These are phyloP conservation scores for Antechinus stuartii DNA, from an alignment of 2,113 vertebrate species.

Conservation along the genomic window DNA sequence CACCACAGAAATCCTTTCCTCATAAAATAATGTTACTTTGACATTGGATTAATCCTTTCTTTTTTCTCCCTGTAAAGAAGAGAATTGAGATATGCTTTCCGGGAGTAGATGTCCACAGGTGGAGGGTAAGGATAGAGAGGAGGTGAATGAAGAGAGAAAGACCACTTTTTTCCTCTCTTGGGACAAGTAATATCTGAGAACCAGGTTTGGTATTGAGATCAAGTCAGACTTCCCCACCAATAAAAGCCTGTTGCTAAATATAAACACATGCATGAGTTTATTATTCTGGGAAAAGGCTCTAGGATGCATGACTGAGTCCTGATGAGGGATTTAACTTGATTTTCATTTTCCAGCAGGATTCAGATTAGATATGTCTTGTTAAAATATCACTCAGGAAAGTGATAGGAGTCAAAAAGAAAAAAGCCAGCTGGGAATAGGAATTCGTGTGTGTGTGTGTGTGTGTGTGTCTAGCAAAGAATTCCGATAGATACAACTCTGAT, in stretches of 20 bases:
- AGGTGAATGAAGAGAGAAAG: not conserved
- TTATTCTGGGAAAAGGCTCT: not conserved
- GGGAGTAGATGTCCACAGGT: not conserved
- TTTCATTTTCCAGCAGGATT: not conserved
- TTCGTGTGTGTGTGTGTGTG: too few species aligned
- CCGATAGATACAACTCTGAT: not conserved
- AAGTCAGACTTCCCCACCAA: not conserved
- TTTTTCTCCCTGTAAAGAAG: not conserved
- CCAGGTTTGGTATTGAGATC: not conserved
- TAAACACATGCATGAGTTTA: not conserved
- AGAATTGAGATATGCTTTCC: constrained; percentile 12
- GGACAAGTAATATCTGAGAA: not conserved
- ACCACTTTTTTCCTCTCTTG: not conserved
- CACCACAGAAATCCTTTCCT: not conserved
- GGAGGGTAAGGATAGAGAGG: not conserved
- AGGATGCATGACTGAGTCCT: not conserved
- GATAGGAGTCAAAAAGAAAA: not conserved
- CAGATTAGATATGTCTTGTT: not conserved
- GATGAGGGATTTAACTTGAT: not conserved
- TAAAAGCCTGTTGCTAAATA: not conserved
- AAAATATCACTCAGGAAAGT: not conserved
- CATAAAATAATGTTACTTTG: not conserved
- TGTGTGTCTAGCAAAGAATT: not conserved
- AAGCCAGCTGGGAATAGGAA: not conserved
- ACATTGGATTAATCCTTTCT: not conserved